phyloP scores from a whole-genome alignment of 2,113 vertebrate species.

The Myxocyprinus asiaticus region DNA sequence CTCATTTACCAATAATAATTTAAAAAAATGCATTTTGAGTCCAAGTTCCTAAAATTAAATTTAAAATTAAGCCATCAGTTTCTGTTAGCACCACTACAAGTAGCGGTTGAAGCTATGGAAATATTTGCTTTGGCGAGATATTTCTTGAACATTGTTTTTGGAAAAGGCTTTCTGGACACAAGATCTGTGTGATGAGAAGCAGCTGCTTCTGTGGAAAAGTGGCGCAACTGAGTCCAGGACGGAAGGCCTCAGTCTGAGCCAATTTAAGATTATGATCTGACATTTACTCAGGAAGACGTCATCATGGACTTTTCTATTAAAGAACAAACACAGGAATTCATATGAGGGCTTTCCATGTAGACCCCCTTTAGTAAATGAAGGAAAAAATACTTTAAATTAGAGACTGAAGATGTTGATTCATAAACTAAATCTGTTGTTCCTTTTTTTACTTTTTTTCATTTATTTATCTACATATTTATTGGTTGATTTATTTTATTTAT shows the following conservation, averaged over 20 bases:
- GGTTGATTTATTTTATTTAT: too few species aligned
- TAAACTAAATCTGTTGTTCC: too few species aligned
- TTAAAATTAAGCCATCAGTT: neutral
- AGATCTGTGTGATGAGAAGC: neutral
- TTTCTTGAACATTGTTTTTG: neutral
- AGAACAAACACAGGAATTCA: conserved; percentile 19
- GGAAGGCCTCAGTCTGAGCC: conserved; percentile 10
- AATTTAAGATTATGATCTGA: conserved; percentile 24
- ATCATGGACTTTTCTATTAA: neutral
- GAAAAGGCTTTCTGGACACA: neutral
- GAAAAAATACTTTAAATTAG: neutral
- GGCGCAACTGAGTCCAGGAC: neutral
- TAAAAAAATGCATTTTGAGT: neutral
- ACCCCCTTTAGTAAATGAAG: neutral
- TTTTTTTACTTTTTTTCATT: too few species aligned
- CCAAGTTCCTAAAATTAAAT: neutral
- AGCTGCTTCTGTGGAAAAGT: conserved; percentile 34
- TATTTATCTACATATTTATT: too few species aligned
- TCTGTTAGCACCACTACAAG: neutral
- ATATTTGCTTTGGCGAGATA: neutral
- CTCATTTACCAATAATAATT: neutral
- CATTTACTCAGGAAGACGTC: conserved; percentile 14
- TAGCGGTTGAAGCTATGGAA: neutral
- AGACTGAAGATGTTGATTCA: too few species aligned
- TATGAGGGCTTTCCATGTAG: neutral